A percentile compares a stretch with the other conserved stretches of the same genome.
Evolutionary conservation across 2,797 vertebrate species (phyloP).

Genomic region (Ispidina picta): DNA sequence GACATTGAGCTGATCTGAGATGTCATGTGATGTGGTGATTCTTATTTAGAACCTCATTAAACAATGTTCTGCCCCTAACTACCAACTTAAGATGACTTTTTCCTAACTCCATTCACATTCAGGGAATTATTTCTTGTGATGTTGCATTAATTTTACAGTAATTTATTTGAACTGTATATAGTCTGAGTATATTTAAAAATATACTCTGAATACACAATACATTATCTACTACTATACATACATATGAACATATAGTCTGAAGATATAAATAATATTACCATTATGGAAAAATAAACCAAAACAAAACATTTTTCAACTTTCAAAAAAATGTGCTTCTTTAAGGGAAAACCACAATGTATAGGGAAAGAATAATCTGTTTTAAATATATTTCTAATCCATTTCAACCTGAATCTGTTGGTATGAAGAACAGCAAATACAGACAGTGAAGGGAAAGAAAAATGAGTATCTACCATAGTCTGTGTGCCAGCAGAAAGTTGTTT

Average conservation of each 20-base stretch:
- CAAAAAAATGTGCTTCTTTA: background rate
- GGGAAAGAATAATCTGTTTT: background rate
- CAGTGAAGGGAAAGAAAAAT: background rate
- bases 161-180: background rate
- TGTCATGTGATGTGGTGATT: background rate
- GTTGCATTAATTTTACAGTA: background rate
- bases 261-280: background rate
- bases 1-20: background rate
- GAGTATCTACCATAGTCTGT: background rate
- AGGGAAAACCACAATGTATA: background rate
- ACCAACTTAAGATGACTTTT: background rate
- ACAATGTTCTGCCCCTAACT: background rate
- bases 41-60: constrained; percentile 1
- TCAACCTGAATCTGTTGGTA: background rate
- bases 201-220: background rate
- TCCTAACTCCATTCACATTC: background rate
- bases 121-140: background rate
- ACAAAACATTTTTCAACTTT: background rate
- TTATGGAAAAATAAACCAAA: background rate
- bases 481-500: background rate
- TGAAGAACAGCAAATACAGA: background rate
- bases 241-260: background rate
- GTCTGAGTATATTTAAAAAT: background rate
- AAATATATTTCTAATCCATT: background rate
- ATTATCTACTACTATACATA: background rate